phyloP scores from a whole-genome alignment of 2,888 invertebrate species.

The Pristionchus entomophagus region DNA sequence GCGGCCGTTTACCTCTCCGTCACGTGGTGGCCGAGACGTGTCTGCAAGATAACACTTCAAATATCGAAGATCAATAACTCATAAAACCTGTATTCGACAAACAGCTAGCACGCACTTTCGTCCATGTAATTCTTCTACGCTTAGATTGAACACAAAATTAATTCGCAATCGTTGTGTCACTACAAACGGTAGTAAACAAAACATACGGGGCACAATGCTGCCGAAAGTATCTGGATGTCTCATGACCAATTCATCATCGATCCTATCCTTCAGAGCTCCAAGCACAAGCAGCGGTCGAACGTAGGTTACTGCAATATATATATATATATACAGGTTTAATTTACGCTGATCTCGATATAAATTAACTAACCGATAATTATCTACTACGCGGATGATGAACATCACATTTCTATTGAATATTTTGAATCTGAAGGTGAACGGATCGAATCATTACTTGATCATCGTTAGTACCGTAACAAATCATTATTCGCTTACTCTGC shows the following conservation, averaged over 20 bases:
- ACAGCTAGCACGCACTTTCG: too few relatives aligned
- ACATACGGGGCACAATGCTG: conserved; percentile 99
- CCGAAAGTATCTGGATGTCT: conserved; percentile 99
- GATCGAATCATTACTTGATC: conserved; percentile 43
- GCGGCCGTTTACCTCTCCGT: conserved; percentile 96
- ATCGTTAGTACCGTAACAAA: conserved; percentile 14
- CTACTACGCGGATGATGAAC: too few relatives aligned
- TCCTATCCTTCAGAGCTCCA: conserved; percentile 97
- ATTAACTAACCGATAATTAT: too few relatives aligned
- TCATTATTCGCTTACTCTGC: conserved; percentile 78
- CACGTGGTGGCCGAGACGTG: conserved; percentile 94
- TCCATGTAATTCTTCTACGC: too few relatives aligned
- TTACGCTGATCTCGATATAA: too few relatives aligned
- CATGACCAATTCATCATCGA: conserved; percentile 98
- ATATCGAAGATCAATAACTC: neutral
- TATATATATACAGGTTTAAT: too few relatives aligned
- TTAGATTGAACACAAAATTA: too few relatives aligned
- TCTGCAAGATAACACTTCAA: too few relatives aligned
- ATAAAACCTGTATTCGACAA: neutral
- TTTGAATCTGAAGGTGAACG: too few relatives aligned
- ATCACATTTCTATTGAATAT: too few relatives aligned
- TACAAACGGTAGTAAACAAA: neutral
- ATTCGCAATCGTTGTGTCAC: neutral
- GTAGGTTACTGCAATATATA: conserved; percentile 85
- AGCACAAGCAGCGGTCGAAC: conserved; percentile 97